Evolutionary conservation across 1,140 invertebrate genomes (phyloP).

Genomic region (Drosophila elegans): DNA sequence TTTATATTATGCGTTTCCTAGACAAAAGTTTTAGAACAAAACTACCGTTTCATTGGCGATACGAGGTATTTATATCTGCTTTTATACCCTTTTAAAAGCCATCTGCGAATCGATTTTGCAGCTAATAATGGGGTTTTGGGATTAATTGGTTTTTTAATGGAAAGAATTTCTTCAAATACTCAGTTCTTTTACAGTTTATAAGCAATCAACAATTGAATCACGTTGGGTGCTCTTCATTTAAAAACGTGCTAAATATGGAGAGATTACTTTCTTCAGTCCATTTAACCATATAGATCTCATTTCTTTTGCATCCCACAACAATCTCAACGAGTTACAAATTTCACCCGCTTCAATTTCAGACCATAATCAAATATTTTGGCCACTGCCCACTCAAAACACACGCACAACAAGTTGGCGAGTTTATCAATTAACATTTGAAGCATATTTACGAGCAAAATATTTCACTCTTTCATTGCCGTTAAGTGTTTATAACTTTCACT

Average conservation of each 20-base stretch:
- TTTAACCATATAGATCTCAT: background rate
- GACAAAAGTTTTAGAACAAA: slow-evolving; percentile 5
- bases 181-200: slow-evolving; percentile 1
- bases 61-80: slow-evolving; percentile 3
- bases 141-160: background rate
- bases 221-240: background rate
- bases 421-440: slow-evolving; percentile 55
- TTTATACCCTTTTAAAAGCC: slow-evolving; percentile 23
- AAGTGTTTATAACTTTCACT: slow-evolving; percentile 72
- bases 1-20: slow-evolving; percentile 15
- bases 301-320: slow-evolving; percentile 21
- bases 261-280: slow-evolving; percentile 42
- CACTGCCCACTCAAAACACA: slow-evolving; percentile 22
- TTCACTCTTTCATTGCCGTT: slow-evolving; percentile 44
- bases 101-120: slow-evolving; percentile 4
- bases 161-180: background rate
- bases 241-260: background rate
- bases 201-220: slow-evolving; percentile 9
- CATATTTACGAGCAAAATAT: slow-evolving; percentile 39
- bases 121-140: slow-evolving; percentile 4
- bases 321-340: slow-evolving; percentile 23
- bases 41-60: slow-evolving; percentile 40
- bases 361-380: slow-evolving; percentile 24
- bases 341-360: slow-evolving; percentile 29
- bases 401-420: slow-evolving; percentile 59